Conservation (phyloP, 1,140 invertebrate species). For the Apolygus lucorum region DNA sequence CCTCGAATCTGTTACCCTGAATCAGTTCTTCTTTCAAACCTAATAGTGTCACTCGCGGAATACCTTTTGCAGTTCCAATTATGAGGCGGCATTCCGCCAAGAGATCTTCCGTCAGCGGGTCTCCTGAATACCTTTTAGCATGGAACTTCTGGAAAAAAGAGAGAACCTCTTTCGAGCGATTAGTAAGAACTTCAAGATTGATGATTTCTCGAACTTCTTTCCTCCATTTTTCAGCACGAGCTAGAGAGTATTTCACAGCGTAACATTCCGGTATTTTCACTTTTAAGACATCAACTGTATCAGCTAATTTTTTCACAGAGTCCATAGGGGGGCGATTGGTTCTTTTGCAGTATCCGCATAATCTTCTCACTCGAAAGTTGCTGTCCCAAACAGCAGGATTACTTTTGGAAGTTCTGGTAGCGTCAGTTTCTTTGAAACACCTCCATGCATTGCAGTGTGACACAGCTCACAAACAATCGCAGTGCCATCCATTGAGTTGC, state of each 20-base stretch:
- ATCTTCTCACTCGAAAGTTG: neutral
- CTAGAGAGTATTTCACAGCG: conserved; percentile 19
- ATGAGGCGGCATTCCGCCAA: neutral
- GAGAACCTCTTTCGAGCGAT: neutral
- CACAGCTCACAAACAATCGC: conserved; percentile 18
- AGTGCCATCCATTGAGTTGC: conserved; percentile 43
- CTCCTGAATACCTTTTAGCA: neutral
- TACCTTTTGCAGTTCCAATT: neutral
- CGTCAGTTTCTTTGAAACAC: neutral
- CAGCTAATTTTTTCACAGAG: neutral
- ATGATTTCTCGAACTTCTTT: neutral
- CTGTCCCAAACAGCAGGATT: neutral
- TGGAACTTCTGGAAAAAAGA: neutral
- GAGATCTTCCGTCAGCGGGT: neutral
- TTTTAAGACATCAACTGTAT: neutral
- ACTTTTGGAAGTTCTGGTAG: neutral
- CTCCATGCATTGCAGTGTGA: conserved; percentile 12
- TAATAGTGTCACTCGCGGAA: neutral
- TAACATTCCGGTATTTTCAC: conserved; percentile 25
- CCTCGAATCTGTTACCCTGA: neutral
- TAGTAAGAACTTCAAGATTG: neutral
- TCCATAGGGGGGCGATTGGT: conserved; percentile 22
- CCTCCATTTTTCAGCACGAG: conserved; percentile 10
- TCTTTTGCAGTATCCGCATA: conserved; percentile 20
- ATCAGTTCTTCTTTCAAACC: neutral